Base-by-base conservation (phyloP, 2,113 vertebrate genomes). In the Corvus cornix region DNA sequence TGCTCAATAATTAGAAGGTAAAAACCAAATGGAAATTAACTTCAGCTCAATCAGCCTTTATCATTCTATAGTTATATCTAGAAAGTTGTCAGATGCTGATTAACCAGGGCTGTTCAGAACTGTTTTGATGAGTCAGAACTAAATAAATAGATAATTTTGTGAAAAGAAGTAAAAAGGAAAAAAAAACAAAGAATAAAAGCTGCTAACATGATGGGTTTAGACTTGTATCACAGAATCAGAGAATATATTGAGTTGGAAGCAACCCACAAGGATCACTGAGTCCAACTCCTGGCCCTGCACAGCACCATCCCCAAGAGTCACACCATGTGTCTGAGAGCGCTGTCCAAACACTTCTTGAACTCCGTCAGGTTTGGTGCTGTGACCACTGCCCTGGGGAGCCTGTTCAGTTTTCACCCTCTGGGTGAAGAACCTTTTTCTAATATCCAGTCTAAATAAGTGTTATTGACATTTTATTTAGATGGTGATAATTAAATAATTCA, bases 21-120 rank as follows among this genome's bases (percentile, higher is more conserved):
- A 97, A 97, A 93, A 33, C 9, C 84, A 76, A 96, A 80, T 69
- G 30, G 68, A 97, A 96, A 96, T 96, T 85, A 86, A 82, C 23
- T 93, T 79, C 53, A 79, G 67, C 81, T 96, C 76, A 91, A 44
- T 67, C 67, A 67, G 55, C 27, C 21, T 93, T 70, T 79, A 60
- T 88, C 26, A 41, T 68, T 78, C 64, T 55, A 23, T 13, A 68
- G n/a, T 87, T 77, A 11, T 44, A 83, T 33, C 64, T 74, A 41
- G 72, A 90, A 89, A 80, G 17, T n/a, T 95, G 55, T 91, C 58
- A 90, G 62, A 74, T 83, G 26, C 41, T 93, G 94, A 87, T 87
- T 83, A 96, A 79, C 35, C 27, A 77, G 30, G 46, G n/a, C 37
- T 86, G n/a, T 84, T 92, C 46, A 70, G 62, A 88, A 83, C n/a